Conservation (phyloP, 2,888 invertebrate species). For the Campoplex nolae region DNA sequence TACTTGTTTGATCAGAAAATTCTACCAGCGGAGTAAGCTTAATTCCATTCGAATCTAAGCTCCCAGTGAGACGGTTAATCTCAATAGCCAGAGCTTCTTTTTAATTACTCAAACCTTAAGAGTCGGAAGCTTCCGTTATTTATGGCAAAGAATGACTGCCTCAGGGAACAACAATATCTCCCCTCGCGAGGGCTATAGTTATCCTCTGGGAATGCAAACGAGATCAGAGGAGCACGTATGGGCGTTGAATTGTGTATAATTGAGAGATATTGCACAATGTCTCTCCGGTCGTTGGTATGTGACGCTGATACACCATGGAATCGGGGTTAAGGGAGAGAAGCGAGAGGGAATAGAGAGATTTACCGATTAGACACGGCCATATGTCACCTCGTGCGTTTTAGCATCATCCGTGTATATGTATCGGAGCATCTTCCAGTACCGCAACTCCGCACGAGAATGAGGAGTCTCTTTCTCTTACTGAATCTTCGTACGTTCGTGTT, state of each 20-base stretch:
- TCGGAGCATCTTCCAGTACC: neutral
- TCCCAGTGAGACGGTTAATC: neutral
- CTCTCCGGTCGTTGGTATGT: slow-evolving; percentile 57
- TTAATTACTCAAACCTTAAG: slow-evolving; percentile 1
- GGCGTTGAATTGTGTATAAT: slow-evolving; percentile 71
- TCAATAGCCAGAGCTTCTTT: neutral
- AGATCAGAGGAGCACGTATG: slow-evolving; percentile 38
- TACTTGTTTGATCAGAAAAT: neutral
- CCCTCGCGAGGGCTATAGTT: slow-evolving; percentile 7
- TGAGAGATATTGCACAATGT: slow-evolving; percentile 61
- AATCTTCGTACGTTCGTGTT: slow-evolving; percentile 45
- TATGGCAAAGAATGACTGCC: neutral
- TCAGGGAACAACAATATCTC: slow-evolving; percentile 53
- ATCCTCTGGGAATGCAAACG: neutral
- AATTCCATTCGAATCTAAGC: neutral
- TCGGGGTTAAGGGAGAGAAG: slow-evolving; percentile 38
- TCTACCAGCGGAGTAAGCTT: neutral
- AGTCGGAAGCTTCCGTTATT: neutral
- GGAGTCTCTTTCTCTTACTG: slow-evolving; percentile 39
- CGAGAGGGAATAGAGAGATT: slow-evolving; percentile 36
- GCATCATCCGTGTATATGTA: slow-evolving; percentile 13
- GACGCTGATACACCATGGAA: slow-evolving; percentile 68
- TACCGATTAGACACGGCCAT: slow-evolving; percentile 53
- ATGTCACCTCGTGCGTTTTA: slow-evolving; percentile 33
- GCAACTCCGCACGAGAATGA: neutral